These are phyloP conservation scores for Picathartes gymnocephalus DNA, from an alignment of 2,113 vertebrate genomes.

Conservation along the genomic window DNA sequence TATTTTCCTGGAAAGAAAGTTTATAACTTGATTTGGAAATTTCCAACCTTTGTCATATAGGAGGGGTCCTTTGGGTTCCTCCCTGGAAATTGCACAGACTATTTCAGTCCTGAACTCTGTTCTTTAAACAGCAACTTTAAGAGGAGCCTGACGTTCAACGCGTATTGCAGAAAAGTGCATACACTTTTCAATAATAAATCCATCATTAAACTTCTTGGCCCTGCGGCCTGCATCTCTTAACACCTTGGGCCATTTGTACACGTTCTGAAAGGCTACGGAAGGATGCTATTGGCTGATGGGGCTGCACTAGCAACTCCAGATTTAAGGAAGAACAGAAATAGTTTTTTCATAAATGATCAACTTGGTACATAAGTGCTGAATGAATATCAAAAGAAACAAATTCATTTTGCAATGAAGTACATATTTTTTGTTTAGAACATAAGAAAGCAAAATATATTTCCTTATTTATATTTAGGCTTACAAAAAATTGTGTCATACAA, in stretches of 20 bases:
- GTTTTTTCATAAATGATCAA: not conserved
- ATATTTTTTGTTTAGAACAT: not conserved
- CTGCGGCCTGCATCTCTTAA: slow-evolving; percentile 60
- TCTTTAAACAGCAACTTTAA: not conserved
- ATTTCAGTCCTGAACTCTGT: not conserved
- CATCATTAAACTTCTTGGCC: slow-evolving; percentile 58
- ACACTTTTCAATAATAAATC: slow-evolving; percentile 64
- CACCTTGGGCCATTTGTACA: slow-evolving; percentile 30
- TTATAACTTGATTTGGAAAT: not conserved
- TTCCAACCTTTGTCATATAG: not conserved
- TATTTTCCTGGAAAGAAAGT: not conserved
- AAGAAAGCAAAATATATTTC: not conserved
- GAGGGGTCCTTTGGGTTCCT: not conserved
- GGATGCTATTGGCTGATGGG: not conserved
- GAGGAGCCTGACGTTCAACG: not conserved
- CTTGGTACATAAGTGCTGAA: not conserved
- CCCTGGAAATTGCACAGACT: not conserved
- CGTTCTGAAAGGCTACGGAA: not conserved
- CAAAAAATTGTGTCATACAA: not conserved
- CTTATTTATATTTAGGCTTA: not conserved
- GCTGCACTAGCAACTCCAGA: not conserved
- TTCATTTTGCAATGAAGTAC: not conserved
- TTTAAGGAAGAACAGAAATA: not conserved
- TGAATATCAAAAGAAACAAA: not conserved
- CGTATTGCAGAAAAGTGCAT: slow-evolving; percentile 4